phyloP scores from a whole-genome alignment of 2,888 invertebrate species.

The Pyrochroa serraticornis region DNA sequence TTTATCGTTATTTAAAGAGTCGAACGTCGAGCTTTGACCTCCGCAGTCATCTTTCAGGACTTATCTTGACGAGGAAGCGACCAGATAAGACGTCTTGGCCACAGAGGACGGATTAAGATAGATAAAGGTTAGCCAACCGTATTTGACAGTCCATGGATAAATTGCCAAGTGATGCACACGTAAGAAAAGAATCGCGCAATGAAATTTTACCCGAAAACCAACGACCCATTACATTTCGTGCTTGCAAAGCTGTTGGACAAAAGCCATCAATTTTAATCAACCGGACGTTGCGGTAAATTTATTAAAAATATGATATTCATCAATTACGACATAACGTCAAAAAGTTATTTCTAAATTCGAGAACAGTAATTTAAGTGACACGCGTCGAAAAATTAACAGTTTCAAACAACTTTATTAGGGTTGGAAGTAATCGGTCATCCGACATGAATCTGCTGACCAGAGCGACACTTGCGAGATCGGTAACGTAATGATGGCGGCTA shows the following conservation, averaged over 20 bases:
- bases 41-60: constrained; percentile 43
- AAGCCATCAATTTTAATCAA: constrained; percentile 24
- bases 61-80: constrained; percentile 43
- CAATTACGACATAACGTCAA: constrained; percentile 13
- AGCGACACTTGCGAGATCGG: constrained; percentile 9
- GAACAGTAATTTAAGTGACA: constrained; percentile 3
- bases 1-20: constrained; percentile 42
- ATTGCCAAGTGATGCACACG: constrained; percentile 45
- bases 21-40: constrained; percentile 47
- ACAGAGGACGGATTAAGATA: constrained; percentile 54
- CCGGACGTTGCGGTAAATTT: constrained; percentile 2
- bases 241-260: not conserved
- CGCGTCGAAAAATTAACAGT: constrained; percentile 2
- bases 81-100: constrained; percentile 50
- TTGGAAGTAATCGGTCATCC: constrained; percentile 15
- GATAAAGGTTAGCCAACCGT: constrained; percentile 52
- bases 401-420: constrained; percentile 3
- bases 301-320: constrained; percentile 7
- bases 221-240: not conserved
- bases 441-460: not conserved
- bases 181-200: constrained; percentile 15
- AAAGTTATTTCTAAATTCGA: constrained; percentile 7
- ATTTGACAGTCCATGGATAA: constrained; percentile 54
- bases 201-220: constrained; percentile 2
- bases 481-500: constrained; percentile 12